Evolutionary conservation across 2,797 vertebrate genomes (phyloP).

Genomic region (Pangasius mekongensis): DNA sequence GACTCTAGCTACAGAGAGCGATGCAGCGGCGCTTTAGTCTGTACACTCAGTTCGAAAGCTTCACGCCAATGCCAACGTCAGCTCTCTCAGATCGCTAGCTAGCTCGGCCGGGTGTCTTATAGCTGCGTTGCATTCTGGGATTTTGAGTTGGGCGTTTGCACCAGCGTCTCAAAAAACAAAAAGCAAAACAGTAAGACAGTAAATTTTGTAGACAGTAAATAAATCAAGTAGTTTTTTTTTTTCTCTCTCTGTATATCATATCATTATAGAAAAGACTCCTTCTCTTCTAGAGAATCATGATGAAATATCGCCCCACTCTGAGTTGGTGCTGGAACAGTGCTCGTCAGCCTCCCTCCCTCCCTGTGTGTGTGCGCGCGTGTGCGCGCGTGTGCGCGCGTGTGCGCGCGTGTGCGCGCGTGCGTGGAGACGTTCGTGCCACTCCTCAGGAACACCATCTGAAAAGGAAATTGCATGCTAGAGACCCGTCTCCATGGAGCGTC

Average conservation of each 20-base stretch:
- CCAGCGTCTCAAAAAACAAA: too few relatives aligned
- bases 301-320: background rate
- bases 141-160: background rate
- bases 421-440: background rate
- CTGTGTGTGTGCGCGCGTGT: background rate
- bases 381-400: background rate
- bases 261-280: background rate
- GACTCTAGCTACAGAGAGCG: background rate
- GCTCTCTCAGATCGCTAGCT: background rate
- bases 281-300: background rate
- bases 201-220: too few relatives aligned
- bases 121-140: background rate
- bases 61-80: background rate
- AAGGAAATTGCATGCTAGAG: conserved; percentile 40
- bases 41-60: background rate
- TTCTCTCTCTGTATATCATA: too few relatives aligned
- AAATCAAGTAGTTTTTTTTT: too few relatives aligned
- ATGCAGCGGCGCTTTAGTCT: background rate
- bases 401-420: background rate
- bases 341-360: background rate
- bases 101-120: background rate
- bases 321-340: background rate
- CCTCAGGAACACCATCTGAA: conserved; percentile 35
- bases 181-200: too few relatives aligned
- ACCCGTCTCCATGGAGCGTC: conserved; percentile 19